phyloP scores from a whole-genome alignment of 2,113 vertebrate genomes.

The Pteropus alecto region DNA sequence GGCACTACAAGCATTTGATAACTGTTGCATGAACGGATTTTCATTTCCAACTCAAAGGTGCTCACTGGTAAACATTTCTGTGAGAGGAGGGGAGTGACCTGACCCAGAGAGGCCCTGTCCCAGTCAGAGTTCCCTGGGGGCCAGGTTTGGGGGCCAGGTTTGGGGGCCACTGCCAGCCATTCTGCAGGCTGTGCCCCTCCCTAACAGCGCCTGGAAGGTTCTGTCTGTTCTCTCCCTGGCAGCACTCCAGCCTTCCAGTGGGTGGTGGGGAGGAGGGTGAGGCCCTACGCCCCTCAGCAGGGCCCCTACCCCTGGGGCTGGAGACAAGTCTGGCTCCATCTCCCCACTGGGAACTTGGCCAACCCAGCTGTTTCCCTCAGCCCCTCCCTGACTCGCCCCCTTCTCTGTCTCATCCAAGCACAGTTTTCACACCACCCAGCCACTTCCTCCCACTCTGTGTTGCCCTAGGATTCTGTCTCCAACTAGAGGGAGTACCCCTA shows the following conservation, averaged over 20 bases:
- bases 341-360: conserved; percentile 71
- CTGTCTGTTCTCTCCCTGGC: neutral
- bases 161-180: neutral
- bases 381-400: conserved; percentile 47
- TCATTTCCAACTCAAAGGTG: neutral
- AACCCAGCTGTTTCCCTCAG: conserved; percentile 77
- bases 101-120: neutral
- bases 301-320: neutral
- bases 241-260: neutral
- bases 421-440: conserved; percentile 37
- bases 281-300: neutral
- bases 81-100: neutral
- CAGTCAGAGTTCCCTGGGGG: neutral
- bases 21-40: neutral
- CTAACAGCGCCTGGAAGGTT: neutral
- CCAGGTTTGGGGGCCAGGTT: neutral
- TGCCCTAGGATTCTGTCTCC: neutral
- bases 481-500: neutral
- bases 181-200: neutral
- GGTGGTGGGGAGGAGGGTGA: neutral
- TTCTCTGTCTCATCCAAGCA: conserved; percentile 54
- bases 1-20: neutral
- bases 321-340: conserved; percentile 64
- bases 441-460: neutral
- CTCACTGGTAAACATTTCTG: neutral